These are phyloP conservation scores for Brachylomia viminalis DNA, from an alignment of 2,888 invertebrate genomes.

Conservation along the genomic window DNA sequence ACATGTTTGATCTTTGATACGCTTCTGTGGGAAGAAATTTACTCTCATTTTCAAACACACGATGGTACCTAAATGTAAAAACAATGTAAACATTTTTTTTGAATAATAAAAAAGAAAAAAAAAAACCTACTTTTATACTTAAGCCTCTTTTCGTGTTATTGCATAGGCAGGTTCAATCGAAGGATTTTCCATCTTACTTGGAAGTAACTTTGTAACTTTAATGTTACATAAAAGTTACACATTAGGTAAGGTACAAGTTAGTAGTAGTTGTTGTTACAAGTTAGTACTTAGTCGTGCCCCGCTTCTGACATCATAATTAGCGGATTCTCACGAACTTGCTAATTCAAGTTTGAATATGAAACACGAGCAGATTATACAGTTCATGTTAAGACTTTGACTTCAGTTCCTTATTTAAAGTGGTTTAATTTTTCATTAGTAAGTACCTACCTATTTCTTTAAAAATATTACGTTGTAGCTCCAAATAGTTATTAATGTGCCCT, in stretches of 20 bases:
- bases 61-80: not conserved
- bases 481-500: no score
- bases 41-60: not conserved
- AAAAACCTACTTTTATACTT: no score
- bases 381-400: not conserved
- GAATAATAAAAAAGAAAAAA: no score
- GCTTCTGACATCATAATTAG: slow-evolving; percentile 1
- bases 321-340: not conserved
- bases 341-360: not conserved
- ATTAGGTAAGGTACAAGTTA: no score
- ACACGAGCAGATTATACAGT: not conserved
- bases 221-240: no score
- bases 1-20: not conserved
- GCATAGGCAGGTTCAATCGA: not conserved
- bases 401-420: not conserved
- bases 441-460: not conserved
- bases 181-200: not conserved
- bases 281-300: not conserved
- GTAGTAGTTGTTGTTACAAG: not conserved
- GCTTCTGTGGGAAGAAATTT: not conserved
- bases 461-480: no score
- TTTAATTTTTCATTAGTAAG: not conserved
- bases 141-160: not conserved
- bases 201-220: not conserved
- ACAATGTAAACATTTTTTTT: no score